A percentile compares a stretch with the other conserved stretches of the same genome.
These are phyloP conservation scores for Tromatobia lineatoria DNA, from an alignment of 2,888 invertebrate species.

Conservation along the genomic window DNA sequence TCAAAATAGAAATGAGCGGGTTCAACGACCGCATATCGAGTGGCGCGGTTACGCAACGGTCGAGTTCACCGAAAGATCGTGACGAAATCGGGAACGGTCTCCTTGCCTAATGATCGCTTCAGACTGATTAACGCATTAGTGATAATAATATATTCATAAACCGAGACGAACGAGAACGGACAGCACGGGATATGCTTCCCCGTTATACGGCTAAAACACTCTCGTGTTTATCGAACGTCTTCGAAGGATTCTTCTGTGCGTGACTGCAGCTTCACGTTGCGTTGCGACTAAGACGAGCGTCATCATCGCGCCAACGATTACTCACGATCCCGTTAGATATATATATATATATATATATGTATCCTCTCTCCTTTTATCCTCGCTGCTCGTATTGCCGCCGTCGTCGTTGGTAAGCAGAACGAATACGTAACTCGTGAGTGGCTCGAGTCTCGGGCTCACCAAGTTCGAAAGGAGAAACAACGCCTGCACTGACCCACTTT, in stretches of 20 bases:
- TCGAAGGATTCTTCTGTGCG: constrained; percentile 50
- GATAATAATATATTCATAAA: constrained; percentile 40
- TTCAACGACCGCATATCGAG: constrained; percentile 47
- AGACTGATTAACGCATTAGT: constrained; percentile 49
- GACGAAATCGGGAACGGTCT: not conserved
- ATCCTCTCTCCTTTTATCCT: constrained; percentile 25
- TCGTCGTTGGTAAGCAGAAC: constrained; percentile 34
- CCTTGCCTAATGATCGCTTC: constrained; percentile 44
- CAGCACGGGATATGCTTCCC: not conserved
- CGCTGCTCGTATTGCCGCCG: constrained; percentile 1
- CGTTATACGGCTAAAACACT: constrained; percentile 27
- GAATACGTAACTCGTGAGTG: constrained; percentile 56
- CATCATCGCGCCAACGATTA: constrained; percentile 75
- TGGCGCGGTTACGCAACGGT: constrained; percentile 35
- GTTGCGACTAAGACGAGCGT: constrained; percentile 59
- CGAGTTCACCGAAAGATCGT: constrained; percentile 33
- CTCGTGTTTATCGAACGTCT: constrained; percentile 30
- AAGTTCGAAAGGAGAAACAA: constrained; percentile 49
- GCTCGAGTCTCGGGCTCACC: constrained; percentile 25
- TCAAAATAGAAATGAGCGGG: constrained; percentile 15
- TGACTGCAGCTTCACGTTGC: constrained; percentile 48
- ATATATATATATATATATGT: not conserved
- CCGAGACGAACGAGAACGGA: constrained; percentile 1
- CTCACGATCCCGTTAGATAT: constrained; percentile 81
- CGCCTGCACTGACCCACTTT: constrained; percentile 60